Base-by-base conservation (phyloP, 2,888 invertebrate species). In the Diadromus collaris region DNA sequence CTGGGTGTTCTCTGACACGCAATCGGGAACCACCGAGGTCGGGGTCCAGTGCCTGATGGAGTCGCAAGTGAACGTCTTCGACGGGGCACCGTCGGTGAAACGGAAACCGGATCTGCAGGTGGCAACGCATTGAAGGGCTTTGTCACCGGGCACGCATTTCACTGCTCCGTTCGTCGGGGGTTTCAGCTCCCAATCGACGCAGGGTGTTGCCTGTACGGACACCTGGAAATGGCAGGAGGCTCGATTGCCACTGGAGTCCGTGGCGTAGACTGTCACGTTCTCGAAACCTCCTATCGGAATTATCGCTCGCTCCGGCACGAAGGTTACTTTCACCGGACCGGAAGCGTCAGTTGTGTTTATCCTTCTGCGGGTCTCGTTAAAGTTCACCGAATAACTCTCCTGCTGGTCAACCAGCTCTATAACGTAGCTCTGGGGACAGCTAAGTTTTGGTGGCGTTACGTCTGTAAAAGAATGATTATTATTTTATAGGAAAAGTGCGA, bases 1-100 rank as follows among this genome's bases (percentile, higher is more conserved):
- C 89, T 97, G 97, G 19, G 97, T 98, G 90, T 97, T 96, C 93
- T 97, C 97, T 4, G 97, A 97, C 27, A 98, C 98, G 91, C 98
- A 98, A 87, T 98, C 97, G 0, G 98, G 98, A 27, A 98, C 97
- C 61, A 98, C 96, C 9, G 96, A 95, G 2, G 95, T 94, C 1
- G 98, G 98, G 10, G 94, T 93, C 98, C 98, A 98, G 77, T 95
- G 93, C 64, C 95, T 94, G 84, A 95, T 95, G 0, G 94, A 93
- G 89, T 96, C 95, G 88, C 98, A 98, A 1, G 95, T 93, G 90
- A 97, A 98, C 0, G 96, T 95, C 90, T 97, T 98, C 0, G 95
- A 94, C 2, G 96, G 95, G 88, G 97, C 96, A 41, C 97, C 97
- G 88, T 98, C 97, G 0, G 97, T 97, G 86, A 98, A 98, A 87